These are phyloP conservation scores for Paguma larvata DNA, from an alignment of 2,797 vertebrate genomes.

Conservation along the genomic window DNA sequence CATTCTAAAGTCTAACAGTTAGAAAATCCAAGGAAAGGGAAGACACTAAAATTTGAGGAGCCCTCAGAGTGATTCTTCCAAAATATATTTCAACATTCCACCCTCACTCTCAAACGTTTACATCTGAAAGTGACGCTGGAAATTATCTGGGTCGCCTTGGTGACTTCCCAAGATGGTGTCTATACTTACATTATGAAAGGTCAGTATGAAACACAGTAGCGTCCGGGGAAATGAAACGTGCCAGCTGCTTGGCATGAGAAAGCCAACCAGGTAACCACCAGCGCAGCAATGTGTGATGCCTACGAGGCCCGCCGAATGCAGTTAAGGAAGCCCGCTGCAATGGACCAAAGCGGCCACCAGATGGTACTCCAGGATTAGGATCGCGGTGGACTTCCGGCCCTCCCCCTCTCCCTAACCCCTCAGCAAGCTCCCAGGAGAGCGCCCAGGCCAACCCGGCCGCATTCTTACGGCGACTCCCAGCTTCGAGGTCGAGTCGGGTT, in stretches of 20 bases:
- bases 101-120: neutral
- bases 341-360: neutral
- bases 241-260: no score
- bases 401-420: accelerated
- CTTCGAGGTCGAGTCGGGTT: neutral
- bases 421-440: accelerated
- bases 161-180: neutral
- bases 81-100: neutral
- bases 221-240: accelerated
- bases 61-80: neutral
- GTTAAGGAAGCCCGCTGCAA: neutral
- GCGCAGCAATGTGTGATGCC: neutral
- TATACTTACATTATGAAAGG: neutral
- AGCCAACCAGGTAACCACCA: neutral
- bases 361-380: neutral
- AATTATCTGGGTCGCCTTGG: neutral
- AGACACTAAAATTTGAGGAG: neutral
- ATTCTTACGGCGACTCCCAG: accelerated
- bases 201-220: neutral
- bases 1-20: no score
- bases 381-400: neutral
- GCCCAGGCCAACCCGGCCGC: accelerated
- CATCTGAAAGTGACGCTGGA: neutral
- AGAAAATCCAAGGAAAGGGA: neutral
- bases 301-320: accelerated